Evolutionary conservation across 1,140 invertebrate species (phyloP), one percentile per base, ranked within the genome.

Genomic region (Watersipora subatra): DNA sequence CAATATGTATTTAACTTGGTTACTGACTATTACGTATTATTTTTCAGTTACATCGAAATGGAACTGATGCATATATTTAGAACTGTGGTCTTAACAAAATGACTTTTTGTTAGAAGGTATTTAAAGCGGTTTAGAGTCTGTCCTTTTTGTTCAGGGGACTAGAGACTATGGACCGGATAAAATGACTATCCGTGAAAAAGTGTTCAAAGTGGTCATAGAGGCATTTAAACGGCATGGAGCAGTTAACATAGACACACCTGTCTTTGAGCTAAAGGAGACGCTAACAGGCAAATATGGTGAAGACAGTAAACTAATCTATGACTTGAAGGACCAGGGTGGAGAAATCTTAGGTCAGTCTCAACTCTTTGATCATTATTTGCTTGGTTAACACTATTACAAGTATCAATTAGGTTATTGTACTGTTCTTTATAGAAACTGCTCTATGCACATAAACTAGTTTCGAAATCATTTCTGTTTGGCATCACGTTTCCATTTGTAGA

Each of bases 241-340:
- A 59, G 92, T 94, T 76, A 91, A 92, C 20, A 96, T 99, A 76
- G 97, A 99, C 75, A 99, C 97, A 57, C 97, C 97, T 64, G 90
- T 99, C 19, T 99, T 99, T 85, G 97, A 99, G 83, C 80, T 98
- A 12, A 97, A 94, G 89, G 95, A 99, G 83, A 92, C 97, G 2
- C 82, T 99, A 28, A 97, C 93, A 58, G 96, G 94, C 57, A 99
- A 99, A 83, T 99, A 99, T 84, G 97, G 97, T 1, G 96, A 99
- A 83, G 97, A 99, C 81, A 93, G 94, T 0, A 99, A 99, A 78
- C 81, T 99, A 0, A 98, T 99, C 62, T 99, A 97, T 81, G 95
- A 99, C 80, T 81, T 99, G 7, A 92, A 91, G 76, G 95, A 99
- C 83, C 95, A 99, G 82, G 96, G 95, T 62, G 97, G 96, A 34